Evolutionary conservation across 2,113 vertebrate species (phyloP).

Genomic region (Micronisus gabar): DNA sequence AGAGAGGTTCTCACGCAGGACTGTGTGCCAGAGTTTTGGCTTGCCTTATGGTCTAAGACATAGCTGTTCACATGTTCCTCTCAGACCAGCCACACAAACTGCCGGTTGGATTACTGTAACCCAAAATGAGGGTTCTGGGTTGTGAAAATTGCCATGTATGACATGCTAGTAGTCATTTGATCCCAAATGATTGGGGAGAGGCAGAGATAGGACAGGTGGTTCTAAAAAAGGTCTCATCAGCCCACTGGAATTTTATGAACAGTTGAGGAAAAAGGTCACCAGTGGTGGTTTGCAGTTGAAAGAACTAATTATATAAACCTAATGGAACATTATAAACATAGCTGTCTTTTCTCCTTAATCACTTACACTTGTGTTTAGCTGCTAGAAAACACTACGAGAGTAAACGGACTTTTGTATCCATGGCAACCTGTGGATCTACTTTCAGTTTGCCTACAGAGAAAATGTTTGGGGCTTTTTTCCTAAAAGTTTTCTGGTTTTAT

Average conservation of each 20-base stretch:
- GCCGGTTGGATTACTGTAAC: neutral
- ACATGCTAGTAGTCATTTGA: neutral
- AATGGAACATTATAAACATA: neutral
- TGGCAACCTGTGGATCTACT: constrained; percentile 17
- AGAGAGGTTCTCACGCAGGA: neutral
- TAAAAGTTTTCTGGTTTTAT: constrained; percentile 2
- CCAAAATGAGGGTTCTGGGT: neutral
- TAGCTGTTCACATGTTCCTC: neutral
- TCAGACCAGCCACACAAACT: neutral
- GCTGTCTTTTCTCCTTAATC: constrained; percentile 8
- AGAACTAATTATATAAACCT: neutral
- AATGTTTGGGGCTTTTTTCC: neutral
- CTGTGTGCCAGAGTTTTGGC: neutral
- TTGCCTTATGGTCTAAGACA: neutral
- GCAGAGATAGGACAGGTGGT: neutral
- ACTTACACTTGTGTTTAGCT: neutral
- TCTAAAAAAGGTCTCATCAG: neutral
- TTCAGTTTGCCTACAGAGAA: constrained; percentile 21
- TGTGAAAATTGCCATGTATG: neutral
- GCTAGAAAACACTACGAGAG: constrained; percentile 3
- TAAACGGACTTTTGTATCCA: constrained; percentile 42
- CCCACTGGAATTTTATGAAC: neutral
- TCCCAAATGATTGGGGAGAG: neutral
- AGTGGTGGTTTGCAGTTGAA: neutral
- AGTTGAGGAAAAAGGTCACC: neutral